Conservation (phyloP, 2,113 vertebrate genomes). For the Lycocorax pyrrhopterus region DNA sequence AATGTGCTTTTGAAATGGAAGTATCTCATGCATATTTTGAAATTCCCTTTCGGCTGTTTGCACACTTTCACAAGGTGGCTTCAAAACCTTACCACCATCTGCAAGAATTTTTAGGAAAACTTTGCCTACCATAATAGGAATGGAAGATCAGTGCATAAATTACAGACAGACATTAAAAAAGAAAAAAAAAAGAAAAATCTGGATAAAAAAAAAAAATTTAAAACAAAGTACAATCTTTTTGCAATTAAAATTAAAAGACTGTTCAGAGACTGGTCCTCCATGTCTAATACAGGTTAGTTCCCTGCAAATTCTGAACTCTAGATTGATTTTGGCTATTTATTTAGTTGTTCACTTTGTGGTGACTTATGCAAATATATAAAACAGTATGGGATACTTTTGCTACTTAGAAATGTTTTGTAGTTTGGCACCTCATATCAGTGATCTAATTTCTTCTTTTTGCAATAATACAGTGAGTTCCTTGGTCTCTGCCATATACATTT, state of each 20-base stretch:
- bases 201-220: neutral
- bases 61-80: neutral
- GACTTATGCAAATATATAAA: neutral
- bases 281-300: neutral
- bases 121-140: neutral
- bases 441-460: neutral
- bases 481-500: neutral
- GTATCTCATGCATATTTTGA: neutral
- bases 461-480: neutral
- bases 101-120: neutral
- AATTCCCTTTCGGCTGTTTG: neutral
- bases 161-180: neutral
- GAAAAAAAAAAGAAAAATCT: neutral
- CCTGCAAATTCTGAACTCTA: neutral
- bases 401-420: neutral
- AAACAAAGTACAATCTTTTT: neutral
- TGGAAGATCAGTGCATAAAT: neutral
- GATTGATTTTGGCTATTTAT: slow-evolving; percentile 11
- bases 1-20: neutral
- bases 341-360: neutral
- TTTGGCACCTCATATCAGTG: neutral
- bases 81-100: neutral
- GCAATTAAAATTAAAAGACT: slow-evolving; percentile 7
- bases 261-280: neutral
- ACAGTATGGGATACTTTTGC: neutral